Base-by-base conservation (phyloP, 2,797 vertebrate species). In the Todus mexicanus region DNA sequence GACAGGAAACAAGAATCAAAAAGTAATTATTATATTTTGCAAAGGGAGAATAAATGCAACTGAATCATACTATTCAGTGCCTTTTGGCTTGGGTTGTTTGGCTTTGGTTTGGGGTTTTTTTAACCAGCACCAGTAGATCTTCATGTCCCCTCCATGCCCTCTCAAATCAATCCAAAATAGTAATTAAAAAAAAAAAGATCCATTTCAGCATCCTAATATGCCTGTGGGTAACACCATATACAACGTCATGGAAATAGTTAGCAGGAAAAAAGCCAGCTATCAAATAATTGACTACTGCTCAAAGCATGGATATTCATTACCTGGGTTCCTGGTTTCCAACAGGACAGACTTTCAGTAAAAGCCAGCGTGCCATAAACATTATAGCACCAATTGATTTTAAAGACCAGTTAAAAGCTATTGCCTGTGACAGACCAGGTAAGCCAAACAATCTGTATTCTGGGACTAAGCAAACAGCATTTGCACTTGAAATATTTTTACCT, bases 191-290 rank as follows among this genome's bases (percentile, higher is more conserved):
- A 88, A 89, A 95, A 94, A 51, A 47, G 25, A 81, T 96, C 96
- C 95, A 97, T 91, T 91, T 88, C 87, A 92, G 45, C 75, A 87
- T 97, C 86, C 94, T 92, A 96, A 82, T 92, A 96, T 73, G 88
- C 79, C 89, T 82, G 74, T 45, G 75, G 91, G 92, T 71, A 96
- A 91, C 71, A 94, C 60, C 59, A 90, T 75, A 68, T 68, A 70
- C 19, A 94, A 92, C 95, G 94, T 97, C 95, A 97, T 90, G 96
- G 97, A 97, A 98, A 97, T 22, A 96, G 87, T 87, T 68, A 78
- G 73, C 61, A 75, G 84, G 82, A 69, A 71, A 91, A 87, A 78
- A 70, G 71, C 29, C 74, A 91, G 59, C 80, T 66, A 96, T 87
- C 87, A 85, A 90, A 91, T 93, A 91, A 96, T 47, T 92, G 91